phyloP scores from a whole-genome alignment of 1,140 invertebrate genomes.

The Mylabris phalerata region DNA sequence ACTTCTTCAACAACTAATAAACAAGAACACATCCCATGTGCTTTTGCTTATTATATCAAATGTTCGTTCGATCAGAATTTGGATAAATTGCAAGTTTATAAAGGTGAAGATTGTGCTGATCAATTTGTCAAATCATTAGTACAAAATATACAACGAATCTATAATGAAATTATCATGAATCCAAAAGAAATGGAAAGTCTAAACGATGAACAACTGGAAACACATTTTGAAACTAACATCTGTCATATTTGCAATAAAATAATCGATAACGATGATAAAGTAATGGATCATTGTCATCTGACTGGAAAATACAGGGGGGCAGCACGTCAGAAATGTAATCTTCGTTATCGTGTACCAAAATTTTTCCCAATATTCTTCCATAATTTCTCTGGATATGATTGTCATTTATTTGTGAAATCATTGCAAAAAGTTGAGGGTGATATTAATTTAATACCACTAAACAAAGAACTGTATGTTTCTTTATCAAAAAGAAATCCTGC shows the following conservation, averaged over 20 bases:
- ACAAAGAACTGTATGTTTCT: no score
- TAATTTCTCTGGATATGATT: constrained; percentile 20
- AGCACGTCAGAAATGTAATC: no score
- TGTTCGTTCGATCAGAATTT: background rate
- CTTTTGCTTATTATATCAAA: background rate
- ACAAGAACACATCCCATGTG: background rate
- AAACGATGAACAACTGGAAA: no score
- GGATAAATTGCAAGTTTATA: no score
- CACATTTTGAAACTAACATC: background rate
- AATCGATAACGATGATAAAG: constrained; percentile 21
- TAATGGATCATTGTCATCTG: constrained; percentile 37
- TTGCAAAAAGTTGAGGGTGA: no score
- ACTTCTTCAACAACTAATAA: background rate
- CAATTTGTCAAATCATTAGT: background rate
- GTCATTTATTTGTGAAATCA: constrained; percentile 20
- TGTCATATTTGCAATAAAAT: constrained; percentile 36
- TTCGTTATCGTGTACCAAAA: no score
- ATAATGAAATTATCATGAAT: no score
- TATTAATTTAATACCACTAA: no score
- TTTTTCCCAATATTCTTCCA: constrained; percentile 21
- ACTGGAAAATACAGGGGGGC: no score
- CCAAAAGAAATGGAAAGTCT: no score
- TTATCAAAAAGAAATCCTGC: no score
- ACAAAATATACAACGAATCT: background rate
- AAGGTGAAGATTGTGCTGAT: background rate